Evolutionary conservation across 2,113 vertebrate genomes (phyloP).

Genomic region (Cariama cristata): DNA sequence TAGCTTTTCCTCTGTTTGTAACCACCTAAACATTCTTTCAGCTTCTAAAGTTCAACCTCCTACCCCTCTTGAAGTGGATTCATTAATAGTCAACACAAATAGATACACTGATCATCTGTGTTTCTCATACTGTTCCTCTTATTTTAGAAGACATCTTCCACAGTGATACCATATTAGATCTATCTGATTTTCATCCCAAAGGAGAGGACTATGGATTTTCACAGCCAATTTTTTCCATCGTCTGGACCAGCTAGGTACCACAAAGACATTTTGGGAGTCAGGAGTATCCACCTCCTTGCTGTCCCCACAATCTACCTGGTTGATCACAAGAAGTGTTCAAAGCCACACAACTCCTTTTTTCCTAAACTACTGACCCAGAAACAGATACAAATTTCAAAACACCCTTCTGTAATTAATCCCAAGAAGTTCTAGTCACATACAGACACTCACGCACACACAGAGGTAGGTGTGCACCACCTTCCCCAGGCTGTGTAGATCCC

Average conservation of each 20-base stretch:
- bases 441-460: neutral
- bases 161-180: neutral
- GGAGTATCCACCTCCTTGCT: neutral
- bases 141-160: neutral
- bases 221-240: neutral
- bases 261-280: neutral
- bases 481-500: neutral
- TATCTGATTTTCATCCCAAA: neutral
- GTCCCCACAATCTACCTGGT: neutral
- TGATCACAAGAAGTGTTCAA: neutral
- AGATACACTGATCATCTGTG: neutral
- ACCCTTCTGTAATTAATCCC: neutral
- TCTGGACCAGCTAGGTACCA: neutral
- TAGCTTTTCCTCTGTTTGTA: neutral
- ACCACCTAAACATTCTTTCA: neutral
- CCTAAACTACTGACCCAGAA: neutral
- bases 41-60: neutral
- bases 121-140: neutral
- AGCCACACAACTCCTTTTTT: neutral
- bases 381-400: neutral
- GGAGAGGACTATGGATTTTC: neutral
- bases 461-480: neutral
- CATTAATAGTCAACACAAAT: neutral
- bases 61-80: neutral
- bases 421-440: neutral